Base-by-base conservation (phyloP, 92 coral and sea anemone genomes). In the Micromussa lordhowensis region DNA sequence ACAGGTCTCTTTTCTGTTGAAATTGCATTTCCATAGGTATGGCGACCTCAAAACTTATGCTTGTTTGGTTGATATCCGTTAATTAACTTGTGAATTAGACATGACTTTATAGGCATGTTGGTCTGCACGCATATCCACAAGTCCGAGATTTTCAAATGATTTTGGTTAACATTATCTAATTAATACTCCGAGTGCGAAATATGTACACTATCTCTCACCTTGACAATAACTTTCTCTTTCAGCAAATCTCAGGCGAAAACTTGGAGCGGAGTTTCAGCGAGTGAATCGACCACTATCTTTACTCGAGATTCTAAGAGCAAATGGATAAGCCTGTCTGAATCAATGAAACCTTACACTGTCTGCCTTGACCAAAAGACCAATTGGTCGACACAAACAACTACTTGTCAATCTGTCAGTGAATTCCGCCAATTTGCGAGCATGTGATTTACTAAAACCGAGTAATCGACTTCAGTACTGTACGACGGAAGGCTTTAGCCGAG, bases 321-420 rank as follows among this genome's bases (percentile, higher is more conserved):
- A 38, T n/a, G 80, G 72, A 51, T 84, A 66, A 71, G 40, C 30
- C 63, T 77, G 77, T 86, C 89, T 86, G 66, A 8, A 49, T 86
- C 19, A 29, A 70, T 32, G 89, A 76, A 85, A 86, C 61, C 66
- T 30, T 77, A 77, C 82, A 16, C 17, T 31, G 66, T 48, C 31
- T 77, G 22, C 34, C 44, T 86, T 73, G 59, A 26, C 38, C 9
- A 24, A 12, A 32, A 16, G 71, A 74, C 63, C 81, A 55, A 2
- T 36, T 35, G 68, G 70, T 82, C 48, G 22, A 24, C 38, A 13
- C 26, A 38, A 38, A 76, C 63, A 83, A 36, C 51, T 24, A 21
- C 26, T 4, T 77, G 75, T 49, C 89, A 77, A 30, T 86, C 75
- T 86, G 89, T 53, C 71, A 71, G 68, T 34, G 75, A 58, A 36